A percentile compares a stretch with the other conserved stretches of the same genome.
phyloP scores from a whole-genome alignment of 2,113 vertebrate genomes.

The Malurus alboscapulatus region DNA sequence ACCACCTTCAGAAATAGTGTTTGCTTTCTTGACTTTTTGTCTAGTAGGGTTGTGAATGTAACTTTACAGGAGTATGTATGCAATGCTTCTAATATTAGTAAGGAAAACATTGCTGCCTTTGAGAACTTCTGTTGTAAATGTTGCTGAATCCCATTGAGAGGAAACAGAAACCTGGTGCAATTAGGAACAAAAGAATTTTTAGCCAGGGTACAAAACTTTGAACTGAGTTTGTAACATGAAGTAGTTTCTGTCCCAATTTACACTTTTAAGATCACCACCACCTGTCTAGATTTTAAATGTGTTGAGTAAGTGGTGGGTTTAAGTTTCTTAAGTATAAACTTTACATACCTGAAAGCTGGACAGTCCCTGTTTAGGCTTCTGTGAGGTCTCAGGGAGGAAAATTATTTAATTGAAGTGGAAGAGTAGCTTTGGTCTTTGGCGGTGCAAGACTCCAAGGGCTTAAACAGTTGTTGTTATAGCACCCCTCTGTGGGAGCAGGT shows the following conservation, averaged over 20 bases:
- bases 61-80: not conserved
- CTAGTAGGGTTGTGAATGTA: not conserved
- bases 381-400: not conserved
- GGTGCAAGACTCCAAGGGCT: not conserved
- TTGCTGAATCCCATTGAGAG: not conserved
- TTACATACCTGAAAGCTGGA: not conserved
- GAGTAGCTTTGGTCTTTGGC: not conserved
- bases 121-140: not conserved
- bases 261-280: not conserved
- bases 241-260: not conserved
- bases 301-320: not conserved
- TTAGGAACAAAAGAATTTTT: not conserved
- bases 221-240: accelerated
- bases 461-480: not conserved
- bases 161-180: not conserved
- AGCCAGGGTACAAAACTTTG: not conserved
- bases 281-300: not conserved
- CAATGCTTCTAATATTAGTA: not conserved
- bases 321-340: not conserved
- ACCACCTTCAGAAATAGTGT: not conserved
- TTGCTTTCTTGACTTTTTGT: not conserved
- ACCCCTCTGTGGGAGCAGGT: slow-evolving; percentile 8
- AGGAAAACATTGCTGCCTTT: not conserved
- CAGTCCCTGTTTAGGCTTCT: not conserved
- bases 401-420: not conserved